A percentile compares a stretch with the other conserved stretches of the same genome.
phyloP scores from a whole-genome alignment of 2,888 invertebrate species.

The Augiades crinisus region DNA sequence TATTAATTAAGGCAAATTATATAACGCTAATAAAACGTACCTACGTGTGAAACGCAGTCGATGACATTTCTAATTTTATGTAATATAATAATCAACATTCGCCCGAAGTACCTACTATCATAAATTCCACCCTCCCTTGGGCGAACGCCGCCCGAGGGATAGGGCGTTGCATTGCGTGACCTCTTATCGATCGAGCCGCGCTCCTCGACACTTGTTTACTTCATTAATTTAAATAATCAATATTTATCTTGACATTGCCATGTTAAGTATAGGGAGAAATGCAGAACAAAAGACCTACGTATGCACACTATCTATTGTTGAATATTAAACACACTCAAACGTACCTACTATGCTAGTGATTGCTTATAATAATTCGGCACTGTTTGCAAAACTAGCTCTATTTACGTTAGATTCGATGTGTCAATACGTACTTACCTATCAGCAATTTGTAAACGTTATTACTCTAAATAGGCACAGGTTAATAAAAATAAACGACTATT shows the following conservation, averaged over 20 bases:
- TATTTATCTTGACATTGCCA: slow-evolving; percentile 23
- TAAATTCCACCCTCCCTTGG: slow-evolving; percentile 33
- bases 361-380: no score
- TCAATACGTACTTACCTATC: no score
- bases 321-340: not conserved
- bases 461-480: no score
- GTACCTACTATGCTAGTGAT: no score
- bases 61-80: not conserved
- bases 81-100: not conserved
- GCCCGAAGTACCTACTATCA: slow-evolving; percentile 13
- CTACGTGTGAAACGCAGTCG: not conserved
- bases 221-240: slow-evolving; percentile 32
- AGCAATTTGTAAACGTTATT: no score
- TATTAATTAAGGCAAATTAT: no score
- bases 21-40: not conserved
- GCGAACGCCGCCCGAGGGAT: slow-evolving; percentile 18
- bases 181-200: slow-evolving; percentile 46
- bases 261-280: slow-evolving; percentile 1
- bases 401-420: no score
- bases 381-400: no score
- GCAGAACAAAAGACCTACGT: slow-evolving; percentile 11
- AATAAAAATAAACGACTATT: no score
- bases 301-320: slow-evolving; percentile 1
- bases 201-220: slow-evolving; percentile 35
- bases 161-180: slow-evolving; percentile 47